Evolutionary conservation across 2,113 vertebrate species (phyloP).

Genomic region (Abramis brama): DNA sequence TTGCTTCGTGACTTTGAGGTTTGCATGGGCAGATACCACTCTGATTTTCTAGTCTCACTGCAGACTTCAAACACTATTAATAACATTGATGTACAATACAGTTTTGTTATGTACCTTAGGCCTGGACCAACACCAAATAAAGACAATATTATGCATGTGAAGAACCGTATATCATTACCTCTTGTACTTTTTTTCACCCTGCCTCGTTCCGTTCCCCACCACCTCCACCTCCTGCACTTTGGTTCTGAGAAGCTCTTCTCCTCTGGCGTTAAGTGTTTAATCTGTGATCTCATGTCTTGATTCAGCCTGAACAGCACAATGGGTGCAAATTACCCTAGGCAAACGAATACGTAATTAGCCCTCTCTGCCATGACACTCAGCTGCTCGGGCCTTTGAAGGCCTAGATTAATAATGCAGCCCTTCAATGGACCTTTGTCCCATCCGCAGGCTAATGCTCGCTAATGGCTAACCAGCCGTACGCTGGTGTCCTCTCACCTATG

Average conservation of each 20-base stretch:
- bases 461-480: constrained; percentile 37
- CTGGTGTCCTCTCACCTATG: constrained; percentile 43
- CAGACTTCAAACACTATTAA: not conserved
- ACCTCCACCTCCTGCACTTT: constrained; percentile 39
- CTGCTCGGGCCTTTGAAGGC: constrained; percentile 42
- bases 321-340: constrained; percentile 71
- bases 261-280: constrained; percentile 75
- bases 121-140: not conserved
- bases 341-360: constrained; percentile 71
- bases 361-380: constrained; percentile 4
- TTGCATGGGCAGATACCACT: not conserved
- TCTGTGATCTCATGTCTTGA: constrained; percentile 78
- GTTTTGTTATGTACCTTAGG: not conserved
- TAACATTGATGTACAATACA: not conserved
- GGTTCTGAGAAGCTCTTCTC: constrained; percentile 65
- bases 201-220: not conserved
- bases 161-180: constrained; percentile 30
- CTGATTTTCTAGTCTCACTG: constrained; percentile 1
- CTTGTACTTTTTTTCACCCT: constrained; percentile 53
- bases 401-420: constrained; percentile 38
- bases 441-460: constrained; percentile 46
- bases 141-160: not conserved
- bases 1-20: not conserved
- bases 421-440: constrained; percentile 41
- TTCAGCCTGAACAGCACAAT: constrained; percentile 74